Evolutionary conservation across 2,113 vertebrate genomes (phyloP), one percentile per base, ranked within the genome.

Genomic region (Erythrolamprus reginae): DNA sequence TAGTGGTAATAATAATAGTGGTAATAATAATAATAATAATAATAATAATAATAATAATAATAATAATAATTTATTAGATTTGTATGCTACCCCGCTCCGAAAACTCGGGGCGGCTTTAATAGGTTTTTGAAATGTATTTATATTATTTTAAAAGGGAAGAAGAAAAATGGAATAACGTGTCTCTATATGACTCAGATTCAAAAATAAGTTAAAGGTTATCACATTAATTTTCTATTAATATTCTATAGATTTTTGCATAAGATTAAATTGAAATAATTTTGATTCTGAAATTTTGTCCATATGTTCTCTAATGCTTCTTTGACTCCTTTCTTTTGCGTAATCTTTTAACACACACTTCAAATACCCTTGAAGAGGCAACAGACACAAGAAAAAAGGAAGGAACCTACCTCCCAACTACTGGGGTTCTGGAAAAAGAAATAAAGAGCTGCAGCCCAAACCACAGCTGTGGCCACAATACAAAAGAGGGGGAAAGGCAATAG

Each of bases 371-470:
- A 77, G 65, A 38, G 7, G 7, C 56, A 3, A 45, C 0, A 9
- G 8, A 86, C 42, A 3, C 70, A 42, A 77, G 87, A 2, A 10
- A 88, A 86, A 7, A 77, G 50, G 42, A 50, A 4, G 42, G 45
- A 26, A 92, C 89, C 96, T 96, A 98, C 98, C 97, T 98, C 97
- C 98, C 98, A 98, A 94, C 97, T 98, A 94, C 97, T 98, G 88
- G 97, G 97, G 90, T 92, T 97, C 96, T 98, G 98, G 95, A 98
- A 98, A 96, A 98, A 98, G 90, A 98, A 98, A 88, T 98, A 98
- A 47, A 98, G 96, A 23, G 98, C 97, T 0, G 97, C 94, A 0
- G 95, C 97, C 98, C 98, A 98, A 89, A 98, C 82, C 47, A 96
- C 95, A 0, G 95, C 97, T 0, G 97, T 98, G 94, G 97, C 97